phyloP scores from a whole-genome alignment of 2,113 vertebrate species.

The Rana temporaria region DNA sequence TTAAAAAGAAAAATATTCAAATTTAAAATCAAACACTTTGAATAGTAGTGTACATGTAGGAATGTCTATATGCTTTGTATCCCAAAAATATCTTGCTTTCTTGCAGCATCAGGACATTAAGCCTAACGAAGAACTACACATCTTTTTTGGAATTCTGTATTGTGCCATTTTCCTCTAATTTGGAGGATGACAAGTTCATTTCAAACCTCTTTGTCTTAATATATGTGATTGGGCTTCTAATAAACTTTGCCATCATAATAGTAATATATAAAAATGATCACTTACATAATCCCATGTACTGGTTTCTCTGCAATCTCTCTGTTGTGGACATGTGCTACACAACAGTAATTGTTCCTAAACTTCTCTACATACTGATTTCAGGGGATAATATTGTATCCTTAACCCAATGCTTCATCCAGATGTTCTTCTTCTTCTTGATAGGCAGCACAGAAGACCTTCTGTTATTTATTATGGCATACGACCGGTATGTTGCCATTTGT shows the following conservation, averaged over 20 bases:
- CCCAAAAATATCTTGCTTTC: neutral
- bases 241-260: neutral
- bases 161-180: neutral
- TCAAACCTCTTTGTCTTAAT: neutral
- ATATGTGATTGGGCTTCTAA: neutral
- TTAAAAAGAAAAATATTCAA: too few relatives aligned
- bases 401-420: slow-evolving; percentile 60
- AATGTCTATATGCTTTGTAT: too few relatives aligned
- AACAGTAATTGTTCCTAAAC: slow-evolving; percentile 60
- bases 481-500: slow-evolving; percentile 39
- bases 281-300: slow-evolving; percentile 64
- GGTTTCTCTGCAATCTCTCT: slow-evolving; percentile 65
- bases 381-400: slow-evolving; percentile 58
- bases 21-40: too few relatives aligned
- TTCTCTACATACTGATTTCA: slow-evolving; percentile 59
- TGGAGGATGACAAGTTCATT: neutral
- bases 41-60: too few relatives aligned
- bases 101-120: neutral
- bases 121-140: slow-evolving; percentile 4
- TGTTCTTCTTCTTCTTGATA: slow-evolving; percentile 65
- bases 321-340: slow-evolving; percentile 59
- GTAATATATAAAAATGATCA: neutral
- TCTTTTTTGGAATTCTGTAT: neutral
- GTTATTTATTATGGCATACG: slow-evolving; percentile 64
- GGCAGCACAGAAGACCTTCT: slow-evolving; percentile 64